Conservation (phyloP, 2,797 vertebrate genomes). For the Onychomys leucogaster region DNA sequence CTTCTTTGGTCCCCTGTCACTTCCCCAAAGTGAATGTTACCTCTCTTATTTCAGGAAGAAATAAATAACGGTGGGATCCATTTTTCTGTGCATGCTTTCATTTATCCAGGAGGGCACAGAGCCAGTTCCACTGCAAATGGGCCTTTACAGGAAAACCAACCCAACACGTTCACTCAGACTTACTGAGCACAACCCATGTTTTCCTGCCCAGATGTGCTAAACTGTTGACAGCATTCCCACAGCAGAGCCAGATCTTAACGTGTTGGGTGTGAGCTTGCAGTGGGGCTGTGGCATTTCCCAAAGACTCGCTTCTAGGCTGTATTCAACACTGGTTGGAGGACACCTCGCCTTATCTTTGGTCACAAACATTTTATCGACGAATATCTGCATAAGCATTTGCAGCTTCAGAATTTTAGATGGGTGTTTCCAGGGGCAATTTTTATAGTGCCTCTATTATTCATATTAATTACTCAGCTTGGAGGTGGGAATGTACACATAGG, state of each 20-base stretch:
- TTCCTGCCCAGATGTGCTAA: background rate
- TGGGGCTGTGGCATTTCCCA: background rate
- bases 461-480: too few relatives aligned
- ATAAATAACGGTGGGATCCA: background rate
- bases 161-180: background rate
- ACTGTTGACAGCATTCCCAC: background rate
- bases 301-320: background rate
- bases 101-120: background rate
- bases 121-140: background rate
- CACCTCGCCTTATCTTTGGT: background rate
- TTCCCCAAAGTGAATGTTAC: background rate
- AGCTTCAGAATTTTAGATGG: background rate
- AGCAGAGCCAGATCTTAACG: background rate
- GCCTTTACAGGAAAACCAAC: background rate
- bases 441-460: too few relatives aligned
- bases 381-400: background rate
- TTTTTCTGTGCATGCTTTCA: background rate
- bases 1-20: background rate
- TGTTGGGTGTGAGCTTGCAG: background rate
- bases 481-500: too few relatives aligned
- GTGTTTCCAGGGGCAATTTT: background rate
- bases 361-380: too few relatives aligned
- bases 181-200: background rate
- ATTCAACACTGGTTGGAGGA: background rate
- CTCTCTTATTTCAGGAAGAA: background rate